Evolutionary conservation across 2,888 invertebrate species (phyloP).

Genomic region (Rhorus exstirpatorius): DNA sequence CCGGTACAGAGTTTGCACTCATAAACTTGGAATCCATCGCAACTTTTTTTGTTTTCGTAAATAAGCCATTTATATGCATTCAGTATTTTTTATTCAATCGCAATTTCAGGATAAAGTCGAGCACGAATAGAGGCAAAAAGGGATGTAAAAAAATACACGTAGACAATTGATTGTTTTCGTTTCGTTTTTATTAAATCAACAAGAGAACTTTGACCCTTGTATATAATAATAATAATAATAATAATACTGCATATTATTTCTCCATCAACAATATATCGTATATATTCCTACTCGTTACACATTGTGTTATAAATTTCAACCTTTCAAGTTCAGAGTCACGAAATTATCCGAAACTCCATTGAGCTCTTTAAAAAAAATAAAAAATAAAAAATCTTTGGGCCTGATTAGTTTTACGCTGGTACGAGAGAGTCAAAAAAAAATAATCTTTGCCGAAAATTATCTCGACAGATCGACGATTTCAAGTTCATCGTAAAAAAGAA

Average conservation of each 20-base stretch:
- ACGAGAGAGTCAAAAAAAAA: conserved; percentile 32
- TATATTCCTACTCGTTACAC: conserved; percentile 49
- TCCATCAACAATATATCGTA: conserved; percentile 60
- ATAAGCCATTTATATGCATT: conserved; percentile 44
- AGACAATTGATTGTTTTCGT: conserved; percentile 36
- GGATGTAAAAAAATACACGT: neutral
- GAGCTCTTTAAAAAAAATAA: neutral
- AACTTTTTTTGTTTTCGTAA: conserved; percentile 10
- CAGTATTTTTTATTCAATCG: conserved; percentile 18
- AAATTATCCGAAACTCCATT: conserved; percentile 7
- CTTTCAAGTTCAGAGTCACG: conserved; percentile 20
- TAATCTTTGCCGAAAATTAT: conserved; percentile 25
- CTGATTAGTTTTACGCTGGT: neutral
- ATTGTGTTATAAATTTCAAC: conserved; percentile 48
- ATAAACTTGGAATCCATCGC: neutral
- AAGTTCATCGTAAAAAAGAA: conserved; percentile 30
- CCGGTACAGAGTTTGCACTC: neutral
- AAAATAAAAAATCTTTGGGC: neutral
- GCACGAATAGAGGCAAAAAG: neutral
- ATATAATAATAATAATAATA: too few relatives aligned
- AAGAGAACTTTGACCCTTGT: conserved; percentile 56
- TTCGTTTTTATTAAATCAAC: conserved; percentile 65
- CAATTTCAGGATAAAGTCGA: neutral
- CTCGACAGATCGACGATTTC: conserved; percentile 14
- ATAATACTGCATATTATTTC: conserved; percentile 45